phyloP scores from a whole-genome alignment of 2,113 vertebrate genomes.

The Macquaria ambigua region DNA sequence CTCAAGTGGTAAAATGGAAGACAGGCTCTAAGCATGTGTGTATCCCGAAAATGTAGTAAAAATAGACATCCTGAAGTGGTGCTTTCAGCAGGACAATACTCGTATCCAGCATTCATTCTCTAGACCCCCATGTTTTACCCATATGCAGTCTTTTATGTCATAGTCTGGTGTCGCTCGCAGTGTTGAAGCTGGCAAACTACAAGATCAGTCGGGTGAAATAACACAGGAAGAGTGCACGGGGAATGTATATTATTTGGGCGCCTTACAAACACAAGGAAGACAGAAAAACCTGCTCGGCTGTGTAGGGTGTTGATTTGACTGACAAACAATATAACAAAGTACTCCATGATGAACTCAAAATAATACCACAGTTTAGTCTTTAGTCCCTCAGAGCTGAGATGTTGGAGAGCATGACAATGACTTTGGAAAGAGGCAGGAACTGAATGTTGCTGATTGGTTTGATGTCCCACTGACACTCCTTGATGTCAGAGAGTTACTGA shows the following conservation, averaged over 20 bases:
- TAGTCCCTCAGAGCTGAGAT: background rate
- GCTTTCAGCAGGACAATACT: constrained; percentile 37
- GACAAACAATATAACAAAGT: constrained; percentile 8
- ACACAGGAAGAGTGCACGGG: background rate
- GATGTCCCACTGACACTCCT: constrained; percentile 30
- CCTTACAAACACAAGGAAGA: constrained; percentile 15
- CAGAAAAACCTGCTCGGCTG: constrained; percentile 1
- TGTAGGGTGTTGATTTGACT: background rate
- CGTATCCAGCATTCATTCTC: background rate
- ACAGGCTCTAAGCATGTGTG: constrained; percentile 16
- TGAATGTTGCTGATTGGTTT: constrained; percentile 45
- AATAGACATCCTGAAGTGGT: constrained; percentile 10
- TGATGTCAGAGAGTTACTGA: constrained; percentile 41
- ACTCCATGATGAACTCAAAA: constrained; percentile 12
- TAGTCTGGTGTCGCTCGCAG: background rate
- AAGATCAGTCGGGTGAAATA: constrained; percentile 8
- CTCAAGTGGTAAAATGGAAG: constrained; percentile 57
- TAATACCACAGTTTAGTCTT: constrained; percentile 14
- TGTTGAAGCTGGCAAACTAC: constrained; percentile 1
- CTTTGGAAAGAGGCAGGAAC: constrained; percentile 47
- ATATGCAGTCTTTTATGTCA: background rate
- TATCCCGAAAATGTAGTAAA: constrained; percentile 12
- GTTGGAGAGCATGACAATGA: constrained; percentile 2
- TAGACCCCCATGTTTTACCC: background rate
- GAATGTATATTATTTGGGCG: background rate